Evolutionary conservation across 1,140 invertebrate genomes (phyloP).

Genomic region (Pseudomyrmex pallidus): DNA sequence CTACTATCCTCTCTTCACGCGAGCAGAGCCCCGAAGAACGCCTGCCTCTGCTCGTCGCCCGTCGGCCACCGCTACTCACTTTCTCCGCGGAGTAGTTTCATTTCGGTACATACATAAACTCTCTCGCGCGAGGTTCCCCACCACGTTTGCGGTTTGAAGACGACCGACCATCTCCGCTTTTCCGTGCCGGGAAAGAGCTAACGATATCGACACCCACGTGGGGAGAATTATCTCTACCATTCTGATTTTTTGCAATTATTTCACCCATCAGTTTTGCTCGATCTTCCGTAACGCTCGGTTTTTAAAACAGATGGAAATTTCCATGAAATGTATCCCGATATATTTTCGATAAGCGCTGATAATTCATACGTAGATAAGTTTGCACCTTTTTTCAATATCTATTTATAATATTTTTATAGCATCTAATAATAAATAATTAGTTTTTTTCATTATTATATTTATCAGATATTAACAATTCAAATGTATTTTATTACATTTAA

Average conservation of each 20-base stretch:
- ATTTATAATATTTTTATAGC: too few species aligned
- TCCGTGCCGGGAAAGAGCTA: constrained; percentile 22
- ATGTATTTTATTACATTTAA: neutral
- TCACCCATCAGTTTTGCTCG: neutral
- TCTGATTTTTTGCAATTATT: neutral
- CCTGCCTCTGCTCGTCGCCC: constrained; percentile 69
- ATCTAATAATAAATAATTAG: too few species aligned
- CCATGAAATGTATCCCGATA: neutral
- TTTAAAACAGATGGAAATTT: neutral
- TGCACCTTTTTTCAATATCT: too few species aligned
- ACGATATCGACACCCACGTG: neutral
- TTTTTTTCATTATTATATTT: too few species aligned
- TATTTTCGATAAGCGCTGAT: neutral
- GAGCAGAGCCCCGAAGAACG: constrained; percentile 71
- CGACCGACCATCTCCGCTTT: too few species aligned
- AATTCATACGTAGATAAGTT: too few species aligned
- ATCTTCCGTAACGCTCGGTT: constrained; percentile 14
- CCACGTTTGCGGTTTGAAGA: neutral
- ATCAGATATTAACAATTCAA: too few species aligned
- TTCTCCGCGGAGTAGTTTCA: constrained; percentile 84
- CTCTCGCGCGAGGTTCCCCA: neutral
- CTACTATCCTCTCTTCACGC: constrained; percentile 78
- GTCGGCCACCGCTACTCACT: constrained; percentile 79
- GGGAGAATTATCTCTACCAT: constrained; percentile 14
- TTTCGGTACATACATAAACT: constrained; percentile 79